phyloP scores from a whole-genome alignment of 2,888 invertebrate species.

The Cremastinae sp. region DNA sequence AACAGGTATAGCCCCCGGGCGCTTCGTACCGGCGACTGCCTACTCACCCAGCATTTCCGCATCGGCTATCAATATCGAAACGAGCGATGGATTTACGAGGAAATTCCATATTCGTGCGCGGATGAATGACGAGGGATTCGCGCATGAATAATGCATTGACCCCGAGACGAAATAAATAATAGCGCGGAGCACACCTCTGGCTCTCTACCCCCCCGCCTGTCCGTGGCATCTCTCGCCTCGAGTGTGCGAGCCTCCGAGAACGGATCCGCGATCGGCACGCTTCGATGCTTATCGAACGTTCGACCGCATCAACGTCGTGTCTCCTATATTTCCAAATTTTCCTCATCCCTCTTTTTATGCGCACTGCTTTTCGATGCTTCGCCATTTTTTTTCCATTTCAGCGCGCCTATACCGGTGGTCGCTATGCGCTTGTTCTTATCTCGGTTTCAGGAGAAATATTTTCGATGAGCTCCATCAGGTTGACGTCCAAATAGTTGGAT shows the following conservation, averaged over 20 bases:
- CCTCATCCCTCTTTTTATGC: constrained; percentile 15
- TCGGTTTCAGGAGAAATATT: no score
- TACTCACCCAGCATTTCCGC: constrained; percentile 63
- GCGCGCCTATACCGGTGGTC: no score
- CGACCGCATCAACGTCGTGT: constrained; percentile 50
- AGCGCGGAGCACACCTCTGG: constrained; percentile 45
- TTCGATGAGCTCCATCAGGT: no score
- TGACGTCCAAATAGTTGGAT: no score
- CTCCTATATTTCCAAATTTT: constrained; percentile 50
- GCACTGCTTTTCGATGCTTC: not conserved
- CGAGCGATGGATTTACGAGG: constrained; percentile 69
- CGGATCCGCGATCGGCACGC: constrained; percentile 53
- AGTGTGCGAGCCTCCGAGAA: constrained; percentile 59
- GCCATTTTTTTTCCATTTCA: not conserved
- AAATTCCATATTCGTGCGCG: constrained; percentile 68
- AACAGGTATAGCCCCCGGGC: constrained; percentile 57
- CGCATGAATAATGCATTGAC: constrained; percentile 75
- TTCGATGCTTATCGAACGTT: constrained; percentile 59
- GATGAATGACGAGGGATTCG: constrained; percentile 71
- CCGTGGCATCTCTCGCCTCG: constrained; percentile 22
- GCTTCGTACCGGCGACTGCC: constrained; percentile 57
- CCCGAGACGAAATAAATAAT: constrained; percentile 73
- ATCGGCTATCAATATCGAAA: constrained; percentile 68
- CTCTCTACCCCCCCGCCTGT: constrained; percentile 61
- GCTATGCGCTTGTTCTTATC: no score